A percentile compares a stretch with the other conserved stretches of the same genome.
Conservation (phyloP, 2,888 invertebrate species). For the Thymelicus lineola region DNA sequence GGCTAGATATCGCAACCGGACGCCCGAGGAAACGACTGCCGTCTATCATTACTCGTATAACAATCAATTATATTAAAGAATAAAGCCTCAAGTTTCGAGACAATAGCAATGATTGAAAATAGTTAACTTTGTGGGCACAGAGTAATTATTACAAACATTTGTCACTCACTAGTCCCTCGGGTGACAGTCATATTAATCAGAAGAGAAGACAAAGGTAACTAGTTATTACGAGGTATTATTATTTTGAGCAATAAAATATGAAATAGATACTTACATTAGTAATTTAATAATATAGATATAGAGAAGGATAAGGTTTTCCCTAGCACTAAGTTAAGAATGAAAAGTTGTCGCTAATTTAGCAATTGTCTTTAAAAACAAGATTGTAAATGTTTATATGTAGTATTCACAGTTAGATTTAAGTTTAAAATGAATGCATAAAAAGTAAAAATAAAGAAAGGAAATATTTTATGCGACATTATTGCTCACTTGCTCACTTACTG, state of each 20-base stretch:
- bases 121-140: not conserved
- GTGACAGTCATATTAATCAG: conserved; percentile 12
- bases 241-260: not conserved
- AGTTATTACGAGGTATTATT: conserved; percentile 2
- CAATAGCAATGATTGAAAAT: conserved; percentile 31
- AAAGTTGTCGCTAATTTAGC: no score
- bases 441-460: no score
- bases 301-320: no score
- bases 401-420: no score
- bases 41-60: conserved; percentile 29
- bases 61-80: conserved; percentile 33
- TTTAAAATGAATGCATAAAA: no score
- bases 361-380: no score
- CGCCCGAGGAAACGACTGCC: conserved; percentile 31
- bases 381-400: no score
- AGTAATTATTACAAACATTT: conserved; percentile 17
- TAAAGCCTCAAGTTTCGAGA: conserved; percentile 15
- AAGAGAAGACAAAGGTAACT: not conserved
- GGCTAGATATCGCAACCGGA: conserved; percentile 32
- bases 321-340: no score
- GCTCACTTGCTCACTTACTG: no score
- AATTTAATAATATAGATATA: no score
- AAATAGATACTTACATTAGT: not conserved
- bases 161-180: conserved; percentile 12
- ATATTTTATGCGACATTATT: no score